Base-by-base conservation (phyloP, 2,113 vertebrate species). In the Sturnira hondurensis region DNA sequence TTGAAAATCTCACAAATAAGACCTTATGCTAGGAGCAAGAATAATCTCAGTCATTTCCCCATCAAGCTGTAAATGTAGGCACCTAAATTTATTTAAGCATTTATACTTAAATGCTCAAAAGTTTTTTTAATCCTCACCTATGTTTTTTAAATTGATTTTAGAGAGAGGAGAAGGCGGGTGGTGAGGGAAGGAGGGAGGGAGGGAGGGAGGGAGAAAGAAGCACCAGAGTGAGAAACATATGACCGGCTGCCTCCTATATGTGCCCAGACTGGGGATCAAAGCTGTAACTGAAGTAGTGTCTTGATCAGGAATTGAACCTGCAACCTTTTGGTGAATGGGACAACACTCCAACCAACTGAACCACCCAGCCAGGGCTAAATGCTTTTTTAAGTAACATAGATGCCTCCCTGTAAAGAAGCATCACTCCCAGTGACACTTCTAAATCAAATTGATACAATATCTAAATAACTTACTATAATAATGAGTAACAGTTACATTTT, bases 101-200 rank as follows among this genome's bases (percentile, higher is more conserved):
- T n/a, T 24, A 28, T 33, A 14, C 24, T 54, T 54, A 33, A 26
- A n/a, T 38, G 7, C 31, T 33, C 13, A 31, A 63, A n/a, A n/a
- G n/a, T n/a, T 61, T 26, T 61, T 61, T 28, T 61, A 31, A 63
- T 14, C 28, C 61, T 63, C 61, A 31, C 61, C 61, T 63, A 28
- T 31, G 11, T 63, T 63, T 63, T 63, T 63, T 14, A 63, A 63
- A 63, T 63, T 63, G 28, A 31, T 28, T 67, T 67, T n/a, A n/a
- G 63, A 67, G 63, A 65, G 33, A 67, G 33, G 14, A 17, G 12
- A 67, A n/a, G 63, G 63, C 33, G 63, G 33, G n/a, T n/a, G n/a
- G n/a, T n/a, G n/a, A n/a, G n/a, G 16, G 0, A 16, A 8, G 6
- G 2, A 19, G 65, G 6, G 65, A 67, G 31, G 15, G 1, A n/a